phyloP scores from a whole-genome alignment of 2,888 invertebrate species.

The Rhorus exstirpatorius region DNA sequence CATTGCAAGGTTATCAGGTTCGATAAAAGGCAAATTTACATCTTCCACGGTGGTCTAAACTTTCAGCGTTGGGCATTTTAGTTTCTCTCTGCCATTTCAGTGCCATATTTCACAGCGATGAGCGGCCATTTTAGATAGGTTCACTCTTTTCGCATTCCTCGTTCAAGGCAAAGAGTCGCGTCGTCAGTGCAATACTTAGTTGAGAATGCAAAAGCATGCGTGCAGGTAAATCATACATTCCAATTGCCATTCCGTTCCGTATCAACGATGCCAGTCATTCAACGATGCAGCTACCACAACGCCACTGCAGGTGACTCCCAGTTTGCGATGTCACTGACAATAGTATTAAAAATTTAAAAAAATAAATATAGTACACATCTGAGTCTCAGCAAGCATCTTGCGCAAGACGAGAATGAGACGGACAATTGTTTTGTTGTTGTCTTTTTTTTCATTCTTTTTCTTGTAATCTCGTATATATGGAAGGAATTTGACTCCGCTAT shows the following conservation, averaged over 20 bases:
- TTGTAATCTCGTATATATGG: constrained; percentile 46
- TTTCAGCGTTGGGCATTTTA: too few relatives aligned
- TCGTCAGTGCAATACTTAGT: too few relatives aligned
- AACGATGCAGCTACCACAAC: constrained; percentile 61
- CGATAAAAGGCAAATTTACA: too few relatives aligned
- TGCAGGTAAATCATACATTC: constrained; percentile 4
- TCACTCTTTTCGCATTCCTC: too few relatives aligned
- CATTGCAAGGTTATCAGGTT: too few relatives aligned
- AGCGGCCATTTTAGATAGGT: too few relatives aligned
- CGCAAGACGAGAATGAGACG: constrained; percentile 44
- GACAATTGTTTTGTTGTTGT: not conserved
- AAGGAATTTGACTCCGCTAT: constrained; percentile 58
- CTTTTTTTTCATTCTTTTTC: constrained; percentile 12
- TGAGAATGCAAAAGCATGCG: too few relatives aligned
- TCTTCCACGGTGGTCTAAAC: too few relatives aligned
- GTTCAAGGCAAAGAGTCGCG: too few relatives aligned
- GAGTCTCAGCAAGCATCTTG: constrained; percentile 3
- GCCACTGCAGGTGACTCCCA: constrained; percentile 49
- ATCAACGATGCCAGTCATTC: constrained; percentile 62
- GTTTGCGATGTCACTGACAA: constrained; percentile 57
- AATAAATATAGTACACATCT: not conserved
- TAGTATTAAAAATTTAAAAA: constrained; percentile 18
- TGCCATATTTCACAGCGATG: too few relatives aligned
- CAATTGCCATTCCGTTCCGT: constrained; percentile 60
- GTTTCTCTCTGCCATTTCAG: too few relatives aligned